Percentiles rank a stretch among this genome's conserved stretches.
Evolutionary conservation across 2,888 invertebrate species (phyloP).

Genomic region (Phortica magna): DNA sequence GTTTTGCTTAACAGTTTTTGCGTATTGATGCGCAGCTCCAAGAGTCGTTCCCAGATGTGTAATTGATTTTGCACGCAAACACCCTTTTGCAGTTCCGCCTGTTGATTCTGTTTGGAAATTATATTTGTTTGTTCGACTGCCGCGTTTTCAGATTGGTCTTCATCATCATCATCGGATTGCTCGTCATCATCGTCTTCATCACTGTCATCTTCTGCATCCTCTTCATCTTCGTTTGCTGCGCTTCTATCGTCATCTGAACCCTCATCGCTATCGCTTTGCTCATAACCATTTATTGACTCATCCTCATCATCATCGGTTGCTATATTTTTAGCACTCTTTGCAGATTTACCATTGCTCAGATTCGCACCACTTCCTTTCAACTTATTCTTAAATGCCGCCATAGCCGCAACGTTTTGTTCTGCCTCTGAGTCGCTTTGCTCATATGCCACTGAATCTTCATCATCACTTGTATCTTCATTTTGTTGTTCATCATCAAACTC

Average conservation of each 20-base stretch:
- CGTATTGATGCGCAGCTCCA: conserved; percentile 92
- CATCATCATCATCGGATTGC: conserved; percentile 58
- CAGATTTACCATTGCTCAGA: background rate
- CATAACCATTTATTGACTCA: conserved; percentile 41
- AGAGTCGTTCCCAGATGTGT: conserved; percentile 88
- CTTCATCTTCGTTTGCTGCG: background rate
- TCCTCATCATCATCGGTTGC: conserved; percentile 46
- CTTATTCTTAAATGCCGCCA: conserved; percentile 50
- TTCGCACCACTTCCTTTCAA: conserved; percentile 36
- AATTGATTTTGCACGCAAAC: conserved; percentile 85
- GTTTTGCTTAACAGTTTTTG: conserved; percentile 88
- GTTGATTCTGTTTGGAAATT: conserved; percentile 75
- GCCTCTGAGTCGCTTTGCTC: conserved; percentile 60
- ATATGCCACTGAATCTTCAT: conserved; percentile 56
- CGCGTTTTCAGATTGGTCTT: conserved; percentile 47
- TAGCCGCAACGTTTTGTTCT: conserved; percentile 45
- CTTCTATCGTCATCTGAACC: conserved; percentile 21
- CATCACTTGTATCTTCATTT: conserved; percentile 58
- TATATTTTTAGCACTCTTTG: conserved; percentile 38
- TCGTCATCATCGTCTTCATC: conserved; percentile 43
- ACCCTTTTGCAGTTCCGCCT: conserved; percentile 82
- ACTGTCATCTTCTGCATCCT: background rate
- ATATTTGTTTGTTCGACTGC: conserved; percentile 50
- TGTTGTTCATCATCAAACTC: conserved; percentile 52
- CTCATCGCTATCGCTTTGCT: conserved; percentile 61